Evolutionary conservation across 2,888 invertebrate genomes (phyloP).

Genomic region (Brachylomia viminalis): DNA sequence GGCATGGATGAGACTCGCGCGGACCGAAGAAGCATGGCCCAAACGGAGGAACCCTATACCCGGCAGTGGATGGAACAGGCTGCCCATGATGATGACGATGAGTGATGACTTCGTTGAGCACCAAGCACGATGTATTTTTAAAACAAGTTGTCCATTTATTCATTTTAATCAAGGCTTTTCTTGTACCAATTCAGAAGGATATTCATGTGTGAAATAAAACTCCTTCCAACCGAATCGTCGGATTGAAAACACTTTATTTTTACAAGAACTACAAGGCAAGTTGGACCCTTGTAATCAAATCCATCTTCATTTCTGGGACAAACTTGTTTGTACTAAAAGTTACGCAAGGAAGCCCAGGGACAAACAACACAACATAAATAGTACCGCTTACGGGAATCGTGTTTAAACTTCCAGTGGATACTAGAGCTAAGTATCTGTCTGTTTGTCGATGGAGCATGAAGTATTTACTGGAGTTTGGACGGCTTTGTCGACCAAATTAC

Average conservation of each 20-base stretch:
- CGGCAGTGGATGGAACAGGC: background rate
- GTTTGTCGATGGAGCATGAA: constrained; percentile 7
- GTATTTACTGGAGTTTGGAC: background rate
- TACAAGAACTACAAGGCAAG: constrained; percentile 3
- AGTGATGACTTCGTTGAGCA: background rate
- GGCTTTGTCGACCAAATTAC: background rate
- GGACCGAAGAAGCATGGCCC: background rate
- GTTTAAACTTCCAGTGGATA: constrained; percentile 19
- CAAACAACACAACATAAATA: constrained; percentile 42
- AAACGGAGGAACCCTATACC: background rate
- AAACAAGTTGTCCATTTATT: background rate
- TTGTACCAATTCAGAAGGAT: background rate
- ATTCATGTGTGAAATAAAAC: background rate
- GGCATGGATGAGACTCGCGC: background rate
- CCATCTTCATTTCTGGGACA: constrained; percentile 24
- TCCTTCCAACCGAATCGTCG: background rate
- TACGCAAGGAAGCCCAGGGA: constrained; percentile 28
- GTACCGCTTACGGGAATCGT: constrained; percentile 10
- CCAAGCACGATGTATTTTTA: background rate
- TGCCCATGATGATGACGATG: background rate
- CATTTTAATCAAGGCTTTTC: background rate
- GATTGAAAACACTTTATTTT: background rate
- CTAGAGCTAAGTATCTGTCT: constrained; percentile 3
- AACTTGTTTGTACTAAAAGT: constrained; percentile 44
- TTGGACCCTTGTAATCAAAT: constrained; percentile 45